Conservation (phyloP, 2,888 invertebrate genomes). For the Selenia dentaria region DNA sequence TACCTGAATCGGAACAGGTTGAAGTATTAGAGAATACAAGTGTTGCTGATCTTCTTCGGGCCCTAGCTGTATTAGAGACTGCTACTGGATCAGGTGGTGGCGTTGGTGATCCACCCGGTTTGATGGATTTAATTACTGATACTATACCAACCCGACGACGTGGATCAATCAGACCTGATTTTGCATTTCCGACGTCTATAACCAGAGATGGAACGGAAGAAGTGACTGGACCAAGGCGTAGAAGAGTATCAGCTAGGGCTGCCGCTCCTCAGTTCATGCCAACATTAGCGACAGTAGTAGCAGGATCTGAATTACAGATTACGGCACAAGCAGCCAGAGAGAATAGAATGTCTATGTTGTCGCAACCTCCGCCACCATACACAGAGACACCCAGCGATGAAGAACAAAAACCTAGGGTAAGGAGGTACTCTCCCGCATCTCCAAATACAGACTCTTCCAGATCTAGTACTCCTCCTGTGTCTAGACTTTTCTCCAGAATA, state of each 20-base stretch:
- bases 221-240: conserved; percentile 59
- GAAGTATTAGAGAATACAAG: conserved; percentile 92
- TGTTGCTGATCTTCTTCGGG: conserved; percentile 91
- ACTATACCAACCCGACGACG: conserved; percentile 55
- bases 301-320: conserved; percentile 72
- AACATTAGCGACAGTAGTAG: conserved; percentile 74
- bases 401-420: conserved; percentile 58
- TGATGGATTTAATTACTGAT: conserved; percentile 56
- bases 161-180: conserved; percentile 68
- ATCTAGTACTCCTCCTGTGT: conserved; percentile 66
- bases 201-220: conserved; percentile 56
- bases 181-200: conserved; percentile 51
- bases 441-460: conserved; percentile 50
- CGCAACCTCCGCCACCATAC: conserved; percentile 77
- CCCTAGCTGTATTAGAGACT: conserved; percentile 88
- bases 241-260: conserved; percentile 72
- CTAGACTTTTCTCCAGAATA: conserved; percentile 72
- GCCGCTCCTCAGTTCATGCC: conserved; percentile 74
- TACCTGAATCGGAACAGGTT: conserved; percentile 77
- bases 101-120: conserved; percentile 44
- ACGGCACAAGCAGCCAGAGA: conserved; percentile 73
- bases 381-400: conserved; percentile 58
- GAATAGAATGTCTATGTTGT: conserved; percentile 71
- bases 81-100: conserved; percentile 40
- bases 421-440: conserved; percentile 75